Evolutionary conservation across 2,888 invertebrate genomes (phyloP).

Genomic region (Sipha maydis): DNA sequence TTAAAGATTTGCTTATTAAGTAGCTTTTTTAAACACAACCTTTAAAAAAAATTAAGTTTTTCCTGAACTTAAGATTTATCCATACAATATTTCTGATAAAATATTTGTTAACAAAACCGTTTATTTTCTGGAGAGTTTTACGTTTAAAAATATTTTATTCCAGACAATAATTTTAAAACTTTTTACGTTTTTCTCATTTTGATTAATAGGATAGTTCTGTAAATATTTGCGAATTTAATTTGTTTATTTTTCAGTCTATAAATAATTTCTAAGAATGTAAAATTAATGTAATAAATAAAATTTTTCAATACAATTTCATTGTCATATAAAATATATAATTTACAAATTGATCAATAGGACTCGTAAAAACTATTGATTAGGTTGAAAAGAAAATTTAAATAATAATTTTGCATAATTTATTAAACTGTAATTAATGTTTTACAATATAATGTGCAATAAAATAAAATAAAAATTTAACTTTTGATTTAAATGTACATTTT

Average conservation of each 20-base stretch:
- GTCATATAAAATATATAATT: conserved; percentile 1
- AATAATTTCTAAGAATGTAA: not conserved
- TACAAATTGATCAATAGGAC: not conserved
- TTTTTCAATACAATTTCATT: not conserved
- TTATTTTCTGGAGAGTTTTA: conserved; percentile 21
- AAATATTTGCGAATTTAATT: conserved; percentile 32
- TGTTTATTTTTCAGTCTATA: conserved; percentile 14
- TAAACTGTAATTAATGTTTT: not conserved
- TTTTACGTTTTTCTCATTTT: not conserved
- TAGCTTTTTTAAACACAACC: too few relatives aligned
- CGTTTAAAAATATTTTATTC: conserved; percentile 27
- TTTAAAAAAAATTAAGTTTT: not conserved
- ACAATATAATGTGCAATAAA: not conserved
- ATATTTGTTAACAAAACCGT: conserved; percentile 4
- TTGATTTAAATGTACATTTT: not conserved
- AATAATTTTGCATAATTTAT: not conserved
- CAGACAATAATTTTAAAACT: conserved; percentile 43
- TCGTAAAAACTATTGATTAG: not conserved
- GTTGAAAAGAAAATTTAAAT: conserved; percentile 4
- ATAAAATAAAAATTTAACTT: not conserved
- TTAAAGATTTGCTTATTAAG: too few relatives aligned
- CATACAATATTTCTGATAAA: not conserved
- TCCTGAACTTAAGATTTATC: not conserved
- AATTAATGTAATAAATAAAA: conserved; percentile 19
- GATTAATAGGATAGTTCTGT: conserved; percentile 13